A percentile compares a stretch with the other conserved stretches of the same genome.
Conservation (phyloP, 2,113 vertebrate species). For the Seriola rivoliana region DNA sequence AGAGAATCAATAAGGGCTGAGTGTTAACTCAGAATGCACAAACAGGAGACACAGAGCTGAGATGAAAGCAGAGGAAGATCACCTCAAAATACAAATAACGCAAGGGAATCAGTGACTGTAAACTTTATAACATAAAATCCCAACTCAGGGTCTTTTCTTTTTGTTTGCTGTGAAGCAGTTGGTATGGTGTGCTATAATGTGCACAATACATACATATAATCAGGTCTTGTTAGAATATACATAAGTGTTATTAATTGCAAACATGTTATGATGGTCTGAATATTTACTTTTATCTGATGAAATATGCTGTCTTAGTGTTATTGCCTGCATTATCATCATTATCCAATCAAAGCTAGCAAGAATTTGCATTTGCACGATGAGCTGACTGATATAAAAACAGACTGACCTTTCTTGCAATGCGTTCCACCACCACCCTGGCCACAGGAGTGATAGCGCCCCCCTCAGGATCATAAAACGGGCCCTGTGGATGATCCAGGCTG, state of each 20-base stretch:
- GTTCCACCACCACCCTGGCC: constrained; percentile 93
- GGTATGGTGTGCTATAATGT: neutral
- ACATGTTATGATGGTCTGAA: neutral
- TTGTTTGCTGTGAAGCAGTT: neutral
- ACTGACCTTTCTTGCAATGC: constrained; percentile 96
- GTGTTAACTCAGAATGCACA: neutral
- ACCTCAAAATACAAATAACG: neutral
- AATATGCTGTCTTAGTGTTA: neutral
- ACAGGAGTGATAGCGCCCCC: constrained; percentile 96
- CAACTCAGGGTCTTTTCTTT: neutral
- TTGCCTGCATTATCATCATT: neutral
- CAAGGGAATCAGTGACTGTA: neutral
- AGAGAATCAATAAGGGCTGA: neutral
- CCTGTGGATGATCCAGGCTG: constrained; percentile 96
- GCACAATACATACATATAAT: neutral
- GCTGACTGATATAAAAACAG: constrained; percentile 10
- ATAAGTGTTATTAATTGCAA: neutral
- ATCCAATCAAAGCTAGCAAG: neutral
- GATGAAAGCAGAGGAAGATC: neutral
- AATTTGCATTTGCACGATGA: neutral
- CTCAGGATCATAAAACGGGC: constrained; percentile 99
- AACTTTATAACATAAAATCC: neutral
- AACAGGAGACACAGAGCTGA: neutral
- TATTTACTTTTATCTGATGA: neutral
- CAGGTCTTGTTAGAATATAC: neutral